Conservation (phyloP, 2,113 vertebrate species). For the Leptocoma aspasia region DNA sequence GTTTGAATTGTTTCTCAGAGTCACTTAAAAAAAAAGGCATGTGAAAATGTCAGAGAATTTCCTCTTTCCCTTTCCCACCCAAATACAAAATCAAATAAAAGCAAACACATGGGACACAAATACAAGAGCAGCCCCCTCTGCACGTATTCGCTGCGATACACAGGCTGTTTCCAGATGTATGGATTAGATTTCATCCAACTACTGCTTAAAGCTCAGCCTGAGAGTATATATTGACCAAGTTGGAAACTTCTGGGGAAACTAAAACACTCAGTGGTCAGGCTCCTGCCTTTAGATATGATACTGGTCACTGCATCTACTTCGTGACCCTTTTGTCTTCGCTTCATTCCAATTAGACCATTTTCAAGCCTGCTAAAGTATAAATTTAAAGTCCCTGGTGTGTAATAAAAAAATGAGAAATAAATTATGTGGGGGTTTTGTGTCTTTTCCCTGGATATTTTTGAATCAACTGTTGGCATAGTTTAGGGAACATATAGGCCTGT, state of each 20-base stretch:
- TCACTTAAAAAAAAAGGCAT: conserved; percentile 21
- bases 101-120: conserved; percentile 53
- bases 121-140: not conserved
- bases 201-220: not conserved
- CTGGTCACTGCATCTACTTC: not conserved
- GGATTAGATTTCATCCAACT: conserved; percentile 23
- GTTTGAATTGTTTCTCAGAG: conserved; percentile 42
- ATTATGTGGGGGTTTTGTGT: not conserved
- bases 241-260: not conserved
- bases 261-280: not conserved
- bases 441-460: not conserved
- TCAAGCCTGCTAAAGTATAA: not conserved
- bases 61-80: conserved; percentile 51
- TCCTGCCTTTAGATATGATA: not conserved
- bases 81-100: conserved; percentile 64
- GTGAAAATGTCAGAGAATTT: conserved; percentile 61
- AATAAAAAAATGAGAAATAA: not conserved
- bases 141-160: not conserved
- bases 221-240: not conserved
- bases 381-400: not conserved
- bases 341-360: not conserved
- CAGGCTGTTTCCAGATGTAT: conserved; percentile 47
- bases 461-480: not conserved
- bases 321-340: not conserved
- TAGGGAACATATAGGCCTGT: not conserved